Base-by-base conservation (phyloP, 2,888 invertebrate species). In the Halictus ligatus region DNA sequence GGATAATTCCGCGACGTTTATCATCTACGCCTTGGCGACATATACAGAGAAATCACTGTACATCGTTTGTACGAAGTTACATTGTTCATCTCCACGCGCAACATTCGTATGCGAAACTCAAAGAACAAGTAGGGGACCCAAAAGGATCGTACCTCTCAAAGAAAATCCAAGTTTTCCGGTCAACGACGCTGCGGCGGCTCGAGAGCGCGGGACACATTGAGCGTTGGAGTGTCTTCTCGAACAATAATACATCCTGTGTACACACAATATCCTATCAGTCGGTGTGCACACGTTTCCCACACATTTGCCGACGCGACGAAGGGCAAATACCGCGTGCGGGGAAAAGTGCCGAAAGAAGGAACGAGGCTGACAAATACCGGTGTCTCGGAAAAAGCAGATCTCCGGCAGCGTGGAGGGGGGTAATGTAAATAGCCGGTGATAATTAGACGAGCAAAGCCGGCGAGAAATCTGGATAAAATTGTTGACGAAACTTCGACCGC, bases 381-480 rank as follows among this genome's bases (percentile, higher is more conserved):
- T n/a, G 7, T 35, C 46, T 64, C 4, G 13, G 35, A 21, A 25
- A 48, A 76, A 67, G 10, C 58, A 12, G 25, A 48, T 72, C 25
- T 72, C 7, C 12, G 21, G 5, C 2, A 2, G 7, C 4, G 29
- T 1, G 35, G 25, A 0, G 13, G 13, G 13, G 6, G 60, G 29
- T 15, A 5, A 29, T 43, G 29, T 18, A 7, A 15, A 43, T 15
- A 15, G 10, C n/a, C n/a, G 12, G 46, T 7, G 43, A 46, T 69
- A 80, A 75, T 71, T 58, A 40, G 46, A 29, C 29, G 40, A 54
- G 25, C 80, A 18, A 21, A 29, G 18, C 29, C 6, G 35, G 43
- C 40, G 40, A 58, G 43, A 54, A 80, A 80, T 75, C 71, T 6
- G 71, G 35, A 71, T 46, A 46, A 75, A 69, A 80, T n/a, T 75